Evolutionary conservation across 2,797 vertebrate species (phyloP).

Genomic region (Loriculus beryllinus): DNA sequence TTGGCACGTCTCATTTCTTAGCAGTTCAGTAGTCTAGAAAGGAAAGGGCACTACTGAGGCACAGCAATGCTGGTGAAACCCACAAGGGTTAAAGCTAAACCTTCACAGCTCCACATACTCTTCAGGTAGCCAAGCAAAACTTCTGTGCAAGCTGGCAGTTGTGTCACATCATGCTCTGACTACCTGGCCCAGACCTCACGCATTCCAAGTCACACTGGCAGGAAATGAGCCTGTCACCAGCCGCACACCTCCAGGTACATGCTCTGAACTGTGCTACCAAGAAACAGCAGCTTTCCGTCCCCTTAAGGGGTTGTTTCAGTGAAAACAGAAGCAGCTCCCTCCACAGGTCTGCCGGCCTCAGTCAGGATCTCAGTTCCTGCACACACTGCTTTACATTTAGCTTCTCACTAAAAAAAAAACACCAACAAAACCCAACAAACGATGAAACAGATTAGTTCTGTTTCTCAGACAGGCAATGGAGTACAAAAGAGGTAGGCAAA

Average conservation of each 20-base stretch:
- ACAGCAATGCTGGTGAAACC: background rate
- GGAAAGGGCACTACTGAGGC: background rate
- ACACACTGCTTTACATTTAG: background rate
- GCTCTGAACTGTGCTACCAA: background rate
- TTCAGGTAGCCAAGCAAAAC: background rate
- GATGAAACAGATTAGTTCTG: background rate
- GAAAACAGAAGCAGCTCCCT: background rate
- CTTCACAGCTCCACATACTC: background rate
- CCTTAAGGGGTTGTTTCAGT: background rate
- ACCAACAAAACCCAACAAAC: background rate
- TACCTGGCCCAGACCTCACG: rapidly evolving
- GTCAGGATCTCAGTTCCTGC: background rate
- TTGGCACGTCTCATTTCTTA: background rate
- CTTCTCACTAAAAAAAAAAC: background rate
- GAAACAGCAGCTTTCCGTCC: background rate
- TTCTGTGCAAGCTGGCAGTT: background rate
- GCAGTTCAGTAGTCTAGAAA: background rate
- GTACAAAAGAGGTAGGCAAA: background rate
- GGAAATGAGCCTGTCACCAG: background rate
- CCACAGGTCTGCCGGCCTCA: background rate
- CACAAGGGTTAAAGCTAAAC: background rate
- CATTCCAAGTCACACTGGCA: background rate
- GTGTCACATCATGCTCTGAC: background rate
- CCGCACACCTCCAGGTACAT: rapidly evolving
- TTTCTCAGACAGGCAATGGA: background rate